Percentiles rank a stretch among this genome's conserved stretches.
These are phyloP conservation scores for Lumbricus terrestris DNA, from an alignment of 2,888 invertebrate species.

Conservation along the genomic window DNA sequence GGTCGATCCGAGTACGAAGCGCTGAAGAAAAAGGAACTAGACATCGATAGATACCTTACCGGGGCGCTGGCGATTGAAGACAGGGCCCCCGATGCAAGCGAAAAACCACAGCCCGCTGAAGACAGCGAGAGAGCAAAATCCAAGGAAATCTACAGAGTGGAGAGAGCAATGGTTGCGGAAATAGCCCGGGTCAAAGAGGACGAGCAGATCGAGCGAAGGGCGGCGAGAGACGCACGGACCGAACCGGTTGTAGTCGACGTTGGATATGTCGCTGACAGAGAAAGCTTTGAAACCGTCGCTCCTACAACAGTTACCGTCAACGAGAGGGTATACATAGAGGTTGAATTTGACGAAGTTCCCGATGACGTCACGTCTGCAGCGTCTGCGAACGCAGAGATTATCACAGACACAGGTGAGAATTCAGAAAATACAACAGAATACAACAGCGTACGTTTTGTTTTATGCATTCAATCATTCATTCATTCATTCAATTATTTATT, in stretches of 20 bases:
- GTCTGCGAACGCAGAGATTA: not conserved
- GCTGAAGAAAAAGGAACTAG: not conserved
- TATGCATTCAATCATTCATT: no score
- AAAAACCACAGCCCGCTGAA: not conserved
- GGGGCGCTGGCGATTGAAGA: not conserved
- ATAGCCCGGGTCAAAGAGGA: not conserved
- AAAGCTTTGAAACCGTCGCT: not conserved
- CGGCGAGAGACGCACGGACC: not conserved
- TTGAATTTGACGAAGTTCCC: not conserved
- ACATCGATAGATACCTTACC: not conserved
- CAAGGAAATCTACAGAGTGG: not conserved
- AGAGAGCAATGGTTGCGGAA: slow-evolving; percentile 3
- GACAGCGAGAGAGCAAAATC: not conserved
- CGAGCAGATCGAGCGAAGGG: not conserved
- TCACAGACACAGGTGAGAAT: not conserved
- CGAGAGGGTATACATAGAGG: not conserved
- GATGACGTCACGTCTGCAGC: no score
- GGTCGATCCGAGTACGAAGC: not conserved
- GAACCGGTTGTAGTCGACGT: not conserved
- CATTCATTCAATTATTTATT: no score
- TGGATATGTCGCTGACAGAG: not conserved
- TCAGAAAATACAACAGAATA: no score
- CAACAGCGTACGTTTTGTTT: no score
- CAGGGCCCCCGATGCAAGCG: not conserved
- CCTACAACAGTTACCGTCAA: not conserved